Percentiles rank a stretch among this genome's conserved stretches.
Conservation (phyloP, 2,797 vertebrate species). For the Pipistrellus kuhlii region DNA sequence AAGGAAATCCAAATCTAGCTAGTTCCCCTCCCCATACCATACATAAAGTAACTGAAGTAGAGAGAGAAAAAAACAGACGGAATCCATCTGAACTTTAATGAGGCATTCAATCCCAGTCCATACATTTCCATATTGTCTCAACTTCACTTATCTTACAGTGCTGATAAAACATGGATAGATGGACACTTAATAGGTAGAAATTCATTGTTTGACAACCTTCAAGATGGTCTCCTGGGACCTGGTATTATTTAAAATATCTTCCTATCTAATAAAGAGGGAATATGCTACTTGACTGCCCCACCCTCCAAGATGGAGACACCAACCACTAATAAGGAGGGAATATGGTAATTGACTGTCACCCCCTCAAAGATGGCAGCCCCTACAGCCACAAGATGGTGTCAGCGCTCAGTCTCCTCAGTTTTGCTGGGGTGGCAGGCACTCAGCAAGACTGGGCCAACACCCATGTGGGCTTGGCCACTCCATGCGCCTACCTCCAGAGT, state of each 20-base stretch:
- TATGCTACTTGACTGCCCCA: too few relatives aligned
- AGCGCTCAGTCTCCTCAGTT: too few relatives aligned
- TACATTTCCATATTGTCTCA: neutral
- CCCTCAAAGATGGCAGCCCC: too few relatives aligned
- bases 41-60: neutral
- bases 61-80: neutral
- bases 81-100: conserved; percentile 13
- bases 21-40: neutral
- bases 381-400: too few relatives aligned
- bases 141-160: conserved; percentile 1
- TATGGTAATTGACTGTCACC: too few relatives aligned
- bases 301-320: too few relatives aligned
- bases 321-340: too few relatives aligned
- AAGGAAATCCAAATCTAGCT: conserved; percentile 48
- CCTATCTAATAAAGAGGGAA: too few relatives aligned
- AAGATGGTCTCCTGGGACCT: conserved; percentile 8
- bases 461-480: too few relatives aligned
- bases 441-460: too few relatives aligned
- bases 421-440: too few relatives aligned
- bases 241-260: neutral
- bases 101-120: neutral
- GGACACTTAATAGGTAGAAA: neutral
- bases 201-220: neutral
- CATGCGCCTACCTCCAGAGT: too few relatives aligned
- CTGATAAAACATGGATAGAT: neutral